A percentile compares a stretch with the other conserved stretches of the same genome.
Conservation (phyloP, 2,113 vertebrate species). For the Tachycineta bicolor region DNA sequence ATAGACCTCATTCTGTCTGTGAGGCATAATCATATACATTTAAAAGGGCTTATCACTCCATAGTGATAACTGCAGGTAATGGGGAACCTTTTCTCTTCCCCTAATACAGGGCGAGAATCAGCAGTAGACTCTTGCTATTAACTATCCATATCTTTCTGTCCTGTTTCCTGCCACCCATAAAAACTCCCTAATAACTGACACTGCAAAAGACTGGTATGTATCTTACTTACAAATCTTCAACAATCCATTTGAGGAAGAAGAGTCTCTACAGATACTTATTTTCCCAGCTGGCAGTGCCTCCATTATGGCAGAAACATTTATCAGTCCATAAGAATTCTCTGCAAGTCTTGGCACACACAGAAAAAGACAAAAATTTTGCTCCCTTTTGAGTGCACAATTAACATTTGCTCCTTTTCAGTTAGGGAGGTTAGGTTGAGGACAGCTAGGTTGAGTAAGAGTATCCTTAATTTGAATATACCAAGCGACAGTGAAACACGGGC, state of each 20-base stretch:
- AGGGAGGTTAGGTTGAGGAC: background rate
- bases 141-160: background rate
- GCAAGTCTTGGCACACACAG: background rate
- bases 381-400: background rate
- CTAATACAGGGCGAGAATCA: background rate
- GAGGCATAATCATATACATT: background rate
- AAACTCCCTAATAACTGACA: background rate
- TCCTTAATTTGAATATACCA: background rate
- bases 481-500: background rate
- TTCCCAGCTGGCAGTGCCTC: background rate
- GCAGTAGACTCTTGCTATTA: background rate
- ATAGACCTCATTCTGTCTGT: background rate
- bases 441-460: background rate
- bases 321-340: background rate
- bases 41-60: background rate
- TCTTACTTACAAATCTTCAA: background rate
- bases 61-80: background rate
- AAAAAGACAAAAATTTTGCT: background rate
- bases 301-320: accelerated
- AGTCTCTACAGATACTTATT: background rate
- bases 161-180: background rate
- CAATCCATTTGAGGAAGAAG: background rate
- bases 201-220: background rate
- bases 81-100: background rate
- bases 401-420: background rate